Base-by-base conservation (phyloP, 2,888 invertebrate species). In the Anticlea derivata region DNA sequence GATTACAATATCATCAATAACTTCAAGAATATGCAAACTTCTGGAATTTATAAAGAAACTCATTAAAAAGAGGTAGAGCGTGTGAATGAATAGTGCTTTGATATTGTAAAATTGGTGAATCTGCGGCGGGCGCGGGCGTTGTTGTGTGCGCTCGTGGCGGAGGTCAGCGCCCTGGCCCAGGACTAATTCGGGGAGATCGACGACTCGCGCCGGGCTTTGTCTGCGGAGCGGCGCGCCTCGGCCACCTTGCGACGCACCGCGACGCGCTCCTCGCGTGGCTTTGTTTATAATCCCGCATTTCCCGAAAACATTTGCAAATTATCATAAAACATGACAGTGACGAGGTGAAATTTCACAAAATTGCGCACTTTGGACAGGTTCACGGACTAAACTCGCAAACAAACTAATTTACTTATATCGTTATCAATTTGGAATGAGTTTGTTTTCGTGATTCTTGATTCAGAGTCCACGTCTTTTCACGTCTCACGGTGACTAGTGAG, bases 141-240 rank as follows among this genome's bases (percentile, higher is more conserved):
- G 69, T 64, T 62, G 72, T 66, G 67, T 69, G 73, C 74, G 75
- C 75, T 77, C 67, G 74, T 58, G 60, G 57, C 66, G 64, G 80
- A 77, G 89, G 88, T 87, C 88, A 88, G 78, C 86, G 88, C 83
- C 87, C 88, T 73, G 80, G 81, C 81, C 78, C 88, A 87, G 87
- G 87, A 89, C 88, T 90, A 90, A 90, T 89, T 90, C 81, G 87
- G 90, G 90, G 85, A 86, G 88, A 87, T 83, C 88, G 86, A 78
- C 88, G 89, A 85, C 86, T 86, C 78, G 77, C 74, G 80, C 67
- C 75, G 78, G 74, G 82, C 88, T 86, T 88, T 88, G 89, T 88
- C 87, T 84, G 83, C 78, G 73, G 73, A 68, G 59, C 71, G 63
- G 66, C 69, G 61, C 56, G 68, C 62, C 67, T 56, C 66, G 52